phyloP scores from a whole-genome alignment of 2,888 invertebrate species.

The Melolontha melolontha region DNA sequence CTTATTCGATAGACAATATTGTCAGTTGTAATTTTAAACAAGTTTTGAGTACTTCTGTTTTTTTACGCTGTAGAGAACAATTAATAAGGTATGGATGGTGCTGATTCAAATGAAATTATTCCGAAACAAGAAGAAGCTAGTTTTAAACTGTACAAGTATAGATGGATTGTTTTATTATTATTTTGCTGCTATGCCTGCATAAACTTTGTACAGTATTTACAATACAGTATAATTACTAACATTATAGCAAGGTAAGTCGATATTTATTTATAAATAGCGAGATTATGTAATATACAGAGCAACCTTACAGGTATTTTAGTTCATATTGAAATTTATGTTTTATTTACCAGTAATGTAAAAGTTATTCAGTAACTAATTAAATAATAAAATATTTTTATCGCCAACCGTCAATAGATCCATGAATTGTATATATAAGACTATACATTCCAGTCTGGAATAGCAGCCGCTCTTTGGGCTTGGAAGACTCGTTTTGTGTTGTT shows the following conservation, averaged over 20 bases:
- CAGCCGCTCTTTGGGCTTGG: too few species aligned
- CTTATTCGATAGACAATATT: constrained; percentile 1
- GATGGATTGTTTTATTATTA: constrained; percentile 87
- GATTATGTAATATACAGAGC: too few species aligned
- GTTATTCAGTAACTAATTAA: too few species aligned
- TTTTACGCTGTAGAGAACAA: neutral
- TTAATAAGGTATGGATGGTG: neutral
- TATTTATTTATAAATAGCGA: too few species aligned
- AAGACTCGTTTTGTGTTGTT: too few species aligned
- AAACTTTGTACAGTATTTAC: constrained; percentile 95
- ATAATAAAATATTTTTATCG: too few species aligned
- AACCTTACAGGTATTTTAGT: too few species aligned
- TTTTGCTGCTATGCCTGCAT: constrained; percentile 89
- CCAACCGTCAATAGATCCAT: too few species aligned
- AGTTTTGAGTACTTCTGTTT: neutral
- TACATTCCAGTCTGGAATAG: too few species aligned
- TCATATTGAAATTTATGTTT: too few species aligned
- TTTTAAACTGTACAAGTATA: constrained; percentile 52
- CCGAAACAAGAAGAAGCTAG: constrained; percentile 16
- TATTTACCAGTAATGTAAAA: too few species aligned
- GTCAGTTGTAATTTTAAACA: neutral
- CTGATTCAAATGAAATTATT: neutral
- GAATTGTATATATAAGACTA: too few species aligned
- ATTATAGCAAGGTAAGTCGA: constrained; percentile 71
- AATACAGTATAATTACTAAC: constrained; percentile 92